Evolutionary conservation across 2,888 invertebrate genomes (phyloP).

Genomic region (Zelleria hepariella): DNA sequence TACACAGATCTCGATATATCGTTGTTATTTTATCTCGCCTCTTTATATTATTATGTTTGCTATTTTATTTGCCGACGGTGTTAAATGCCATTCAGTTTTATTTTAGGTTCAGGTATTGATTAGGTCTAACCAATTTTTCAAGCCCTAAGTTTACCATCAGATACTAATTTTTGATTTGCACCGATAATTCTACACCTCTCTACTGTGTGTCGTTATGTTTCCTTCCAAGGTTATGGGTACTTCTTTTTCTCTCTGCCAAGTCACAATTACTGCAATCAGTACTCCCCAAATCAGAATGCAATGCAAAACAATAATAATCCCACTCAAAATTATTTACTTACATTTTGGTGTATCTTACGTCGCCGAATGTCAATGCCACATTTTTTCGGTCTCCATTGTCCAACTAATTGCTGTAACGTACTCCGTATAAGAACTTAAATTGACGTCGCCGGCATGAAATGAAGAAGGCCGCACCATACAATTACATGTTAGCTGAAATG

Average conservation of each 20-base stretch:
- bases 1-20: slow-evolving; percentile 13
- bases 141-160: neutral
- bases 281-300: neutral
- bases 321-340: neutral
- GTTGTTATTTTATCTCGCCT: slow-evolving; percentile 20
- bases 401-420: neutral
- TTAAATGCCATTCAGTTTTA: slow-evolving; percentile 20
- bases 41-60: slow-evolving; percentile 33
- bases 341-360: slow-evolving; percentile 14
- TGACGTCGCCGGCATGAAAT: neutral
- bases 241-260: slow-evolving; percentile 1
- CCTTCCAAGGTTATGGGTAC: slow-evolving; percentile 43
- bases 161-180: slow-evolving; percentile 2
- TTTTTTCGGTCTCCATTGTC: slow-evolving; percentile 15
- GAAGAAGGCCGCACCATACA: neutral
- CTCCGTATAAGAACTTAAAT: neutral
- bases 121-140: neutral
- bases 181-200: neutral
- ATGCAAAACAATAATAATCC: neutral
- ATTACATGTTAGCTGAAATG: neutral
- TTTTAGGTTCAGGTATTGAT: neutral
- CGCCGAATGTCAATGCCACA: slow-evolving; percentile 50
- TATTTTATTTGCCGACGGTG: slow-evolving; percentile 34
- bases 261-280: neutral
- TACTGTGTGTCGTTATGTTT: slow-evolving; percentile 15